Base-by-base conservation (phyloP, 2,888 invertebrate species). In the Apoderus coryli region DNA sequence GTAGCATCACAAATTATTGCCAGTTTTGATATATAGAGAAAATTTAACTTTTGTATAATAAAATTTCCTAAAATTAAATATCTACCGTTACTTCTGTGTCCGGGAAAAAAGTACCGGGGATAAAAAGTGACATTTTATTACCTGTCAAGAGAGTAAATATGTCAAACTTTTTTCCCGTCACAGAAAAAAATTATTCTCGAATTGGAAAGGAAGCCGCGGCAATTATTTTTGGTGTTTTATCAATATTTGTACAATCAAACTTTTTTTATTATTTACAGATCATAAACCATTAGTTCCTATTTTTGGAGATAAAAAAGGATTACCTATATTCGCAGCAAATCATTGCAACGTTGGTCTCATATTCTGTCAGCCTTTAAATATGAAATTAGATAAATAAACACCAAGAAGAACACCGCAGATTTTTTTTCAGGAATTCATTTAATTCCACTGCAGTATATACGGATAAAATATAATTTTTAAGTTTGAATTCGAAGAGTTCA, bases 161-260 rank as follows among this genome's bases (percentile, higher is more conserved):
- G n/a, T n/a, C n/a, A n/a, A n/a, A n/a, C n/a, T n/a, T n/a, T n/a
- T n/a, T n/a, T n/a, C n/a, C n/a, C 9, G 11, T 3, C 7, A 15
- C 23, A 5, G 34, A 36, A 30, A 12, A 32, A 27, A 32, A 33
- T 11, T 36, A 36, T 29, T 12, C 36, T 2, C 38, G 34, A 33
- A 40, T 38, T 15, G 34, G 38, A 24, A 36, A 38, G 19, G 36
- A 38, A 22, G 36, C 39, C 7, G 35, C 31, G 10, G 24, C 23
- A 9, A 38, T 38, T 10, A 32, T 39, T 19, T 39, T 30, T 7
- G 39, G 29, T 7, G 25, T 38, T 28, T 34, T 25, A 36, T 19
- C 14, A 34, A 10, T 34, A 27, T 31, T 16, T 31, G 15, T 32
- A 16, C 27, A 32, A 28, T 10, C 22, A 19, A 3, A 2, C 0